Conservation (phyloP, 2,113 vertebrate species). For the Cygnus buccinator region DNA sequence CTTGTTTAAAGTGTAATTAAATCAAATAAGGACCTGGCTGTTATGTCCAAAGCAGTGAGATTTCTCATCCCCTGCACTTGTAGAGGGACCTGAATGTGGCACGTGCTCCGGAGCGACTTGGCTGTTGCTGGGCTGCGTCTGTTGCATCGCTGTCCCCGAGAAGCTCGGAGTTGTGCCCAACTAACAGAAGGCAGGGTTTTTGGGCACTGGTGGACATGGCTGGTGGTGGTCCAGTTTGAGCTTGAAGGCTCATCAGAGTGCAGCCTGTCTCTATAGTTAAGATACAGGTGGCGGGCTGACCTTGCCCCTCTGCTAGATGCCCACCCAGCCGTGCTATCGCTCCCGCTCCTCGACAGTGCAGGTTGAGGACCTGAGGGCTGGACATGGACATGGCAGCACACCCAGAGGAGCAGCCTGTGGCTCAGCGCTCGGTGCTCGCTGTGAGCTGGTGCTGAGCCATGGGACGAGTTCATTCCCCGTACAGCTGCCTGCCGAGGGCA, state of each 20-base stretch:
- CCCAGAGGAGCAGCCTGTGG: not conserved
- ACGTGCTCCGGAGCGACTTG: not conserved
- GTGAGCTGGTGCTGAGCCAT: not conserved
- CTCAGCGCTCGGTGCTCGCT: not conserved
- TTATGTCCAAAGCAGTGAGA: not conserved
- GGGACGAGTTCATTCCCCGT: not conserved
- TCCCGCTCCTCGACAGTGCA: not conserved
- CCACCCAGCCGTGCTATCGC: fast-evolving
- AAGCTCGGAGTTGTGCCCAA: not conserved
- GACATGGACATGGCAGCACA: not conserved
- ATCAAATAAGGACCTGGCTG: not conserved
- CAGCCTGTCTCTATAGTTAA: not conserved
- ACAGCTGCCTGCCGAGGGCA: no score
- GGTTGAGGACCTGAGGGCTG: no score
- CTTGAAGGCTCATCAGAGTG: not conserved
- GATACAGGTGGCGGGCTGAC: not conserved
- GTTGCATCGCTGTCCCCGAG: fast-evolving
- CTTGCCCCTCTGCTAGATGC: not conserved
- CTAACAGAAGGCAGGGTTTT: not conserved
- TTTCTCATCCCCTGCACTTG: not conserved
- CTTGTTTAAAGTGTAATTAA: not conserved
- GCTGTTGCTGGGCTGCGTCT: not conserved
- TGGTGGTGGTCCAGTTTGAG: not conserved
- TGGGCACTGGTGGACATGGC: not conserved
- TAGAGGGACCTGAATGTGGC: fast-evolving